phyloP scores from a whole-genome alignment of 2,113 vertebrate species.

The Mastomys coucha region DNA sequence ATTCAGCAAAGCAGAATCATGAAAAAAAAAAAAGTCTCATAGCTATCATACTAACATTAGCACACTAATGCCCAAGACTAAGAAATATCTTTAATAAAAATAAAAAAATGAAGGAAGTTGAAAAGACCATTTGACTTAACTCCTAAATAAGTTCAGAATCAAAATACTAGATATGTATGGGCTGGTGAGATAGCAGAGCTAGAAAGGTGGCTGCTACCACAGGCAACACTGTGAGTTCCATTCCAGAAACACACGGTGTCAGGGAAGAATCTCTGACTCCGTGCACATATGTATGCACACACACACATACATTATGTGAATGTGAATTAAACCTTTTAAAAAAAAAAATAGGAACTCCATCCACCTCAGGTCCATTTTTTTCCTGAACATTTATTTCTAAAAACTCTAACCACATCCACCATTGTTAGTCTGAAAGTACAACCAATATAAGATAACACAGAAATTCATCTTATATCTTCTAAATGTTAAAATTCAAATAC shows the following conservation, averaged over 20 bases:
- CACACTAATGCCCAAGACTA: slow-evolving; percentile 18
- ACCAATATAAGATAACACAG: not conserved
- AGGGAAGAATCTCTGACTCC: not conserved
- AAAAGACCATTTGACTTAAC: slow-evolving; percentile 37
- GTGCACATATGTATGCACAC: no score
- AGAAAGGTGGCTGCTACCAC: not conserved
- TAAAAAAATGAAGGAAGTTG: slow-evolving; percentile 50
- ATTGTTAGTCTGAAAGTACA: slow-evolving; percentile 10
- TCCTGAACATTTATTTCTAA: slow-evolving; percentile 14
- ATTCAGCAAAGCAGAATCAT: slow-evolving; percentile 54
- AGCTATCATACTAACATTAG: slow-evolving; percentile 60
- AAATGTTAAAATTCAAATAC: slow-evolving; percentile 48
- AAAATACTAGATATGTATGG: not conserved
- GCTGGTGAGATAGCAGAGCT: not conserved
- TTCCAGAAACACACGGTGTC: not conserved
- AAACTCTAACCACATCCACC: not conserved
- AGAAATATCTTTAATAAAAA: slow-evolving; percentile 47
- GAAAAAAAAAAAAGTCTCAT: slow-evolving; percentile 5
- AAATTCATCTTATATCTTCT: not conserved
- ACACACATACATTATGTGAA: not conserved
- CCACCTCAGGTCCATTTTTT: not conserved
- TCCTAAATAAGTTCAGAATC: slow-evolving; percentile 13
- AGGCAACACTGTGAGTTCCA: not conserved
- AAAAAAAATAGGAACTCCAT: not conserved
- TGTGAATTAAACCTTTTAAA: not conserved